Base-by-base conservation (phyloP, 2,888 invertebrate genomes). In the Podotricha telesiphe region DNA sequence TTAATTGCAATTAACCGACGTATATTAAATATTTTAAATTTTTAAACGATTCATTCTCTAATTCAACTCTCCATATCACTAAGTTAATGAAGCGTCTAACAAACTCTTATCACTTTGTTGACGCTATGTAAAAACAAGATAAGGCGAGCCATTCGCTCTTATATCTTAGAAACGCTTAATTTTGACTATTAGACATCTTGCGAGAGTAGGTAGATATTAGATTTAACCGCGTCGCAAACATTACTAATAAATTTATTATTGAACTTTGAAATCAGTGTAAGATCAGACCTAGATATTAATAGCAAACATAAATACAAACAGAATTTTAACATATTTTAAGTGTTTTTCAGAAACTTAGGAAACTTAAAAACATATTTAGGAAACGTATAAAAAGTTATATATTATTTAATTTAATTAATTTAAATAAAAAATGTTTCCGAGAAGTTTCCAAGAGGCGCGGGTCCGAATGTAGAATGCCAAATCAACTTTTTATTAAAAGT, bases 61-160 rank as follows among this genome's bases (percentile, higher is more conserved):
- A 1, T 58, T 42, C 15, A 58, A 40, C 42, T 28, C 10, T 7
- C 7, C 28, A n/a, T 28, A 53, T 28, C 34, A 55, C 34, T 55
- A 17, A 17, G 0, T 34, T 53, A 34, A 53, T 53, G 6, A 28
- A 53, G 58, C 28, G 37, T 37, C 19, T 62, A 45, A 61, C 34
- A 56, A 45, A 17, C 15, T 34, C n/a, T 68, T 64, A 58, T 69
- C 61, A 55, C 42, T n/a, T 47, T 58, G 67, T 69, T 58, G 67
- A 68, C 65, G 67, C 69, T 62, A 67, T 64, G 37, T 66, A 67
- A 66, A 51, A 73, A 70, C 64, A 47, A 70, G 72, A 74, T 71
- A 73, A 72, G 61, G 61, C 47, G 20, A 53, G 42, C 61, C 58
- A 71, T 73, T 68, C 61, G 65, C 65, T 68, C 65, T n/a, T 42